Conservation (phyloP, 2,113 vertebrate species). For the Apteryx owenii region DNA sequence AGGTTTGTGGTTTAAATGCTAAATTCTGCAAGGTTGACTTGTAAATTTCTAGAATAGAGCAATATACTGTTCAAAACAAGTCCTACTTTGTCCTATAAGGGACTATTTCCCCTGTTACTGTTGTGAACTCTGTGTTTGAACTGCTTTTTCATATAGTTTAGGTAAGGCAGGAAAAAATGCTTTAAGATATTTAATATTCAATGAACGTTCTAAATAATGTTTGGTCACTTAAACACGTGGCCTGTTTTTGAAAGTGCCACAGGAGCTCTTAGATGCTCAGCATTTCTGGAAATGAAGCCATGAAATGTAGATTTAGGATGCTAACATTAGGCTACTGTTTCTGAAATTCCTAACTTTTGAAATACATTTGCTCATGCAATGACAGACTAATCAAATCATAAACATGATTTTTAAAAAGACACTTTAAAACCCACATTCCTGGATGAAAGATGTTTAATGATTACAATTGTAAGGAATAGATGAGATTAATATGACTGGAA, state of each 20-base stretch:
- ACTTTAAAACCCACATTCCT: background rate
- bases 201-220: background rate
- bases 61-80: background rate
- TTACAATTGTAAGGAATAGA: background rate
- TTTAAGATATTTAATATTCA: background rate
- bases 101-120: background rate
- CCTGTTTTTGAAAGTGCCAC: background rate
- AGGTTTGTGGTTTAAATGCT: background rate
- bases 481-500: background rate
- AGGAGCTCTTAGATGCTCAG: slow-evolving; percentile 17
- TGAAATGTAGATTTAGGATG: slow-evolving; percentile 67
- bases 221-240: background rate
- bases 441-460: background rate
- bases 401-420: background rate
- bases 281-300: slow-evolving; percentile 60
- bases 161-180: background rate
- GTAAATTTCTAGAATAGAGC: background rate
- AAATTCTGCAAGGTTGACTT: background rate
- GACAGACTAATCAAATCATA: background rate
- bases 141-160: background rate
- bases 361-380: background rate
- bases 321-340: slow-evolving; percentile 64
- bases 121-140: background rate
- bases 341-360: slow-evolving; percentile 51
- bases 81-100: background rate